Evolutionary conservation across 2,888 invertebrate genomes (phyloP).

Genomic region (Habroteleia sp.): DNA sequence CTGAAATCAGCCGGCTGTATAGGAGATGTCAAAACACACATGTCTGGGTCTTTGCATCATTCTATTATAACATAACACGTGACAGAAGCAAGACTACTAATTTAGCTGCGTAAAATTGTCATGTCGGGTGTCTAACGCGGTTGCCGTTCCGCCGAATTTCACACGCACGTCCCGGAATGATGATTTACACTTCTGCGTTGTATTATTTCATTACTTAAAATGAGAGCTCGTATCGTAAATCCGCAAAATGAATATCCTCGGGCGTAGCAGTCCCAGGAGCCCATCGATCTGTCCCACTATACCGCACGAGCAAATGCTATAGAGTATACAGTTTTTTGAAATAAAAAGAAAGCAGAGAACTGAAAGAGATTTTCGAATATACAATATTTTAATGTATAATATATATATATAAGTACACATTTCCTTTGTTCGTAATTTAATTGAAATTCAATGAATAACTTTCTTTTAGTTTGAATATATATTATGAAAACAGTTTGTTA

Average conservation of each 20-base stretch:
- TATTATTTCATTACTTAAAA: conserved; percentile 56
- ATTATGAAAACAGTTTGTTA: too few relatives aligned
- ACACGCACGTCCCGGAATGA: conserved; percentile 42
- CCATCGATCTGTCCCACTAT: conserved; percentile 35
- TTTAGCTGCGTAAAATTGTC: conserved; percentile 37
- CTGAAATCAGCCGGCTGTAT: conserved; percentile 17
- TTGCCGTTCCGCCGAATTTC: conserved; percentile 19
- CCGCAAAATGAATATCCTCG: conserved; percentile 50
- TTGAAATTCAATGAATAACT: too few relatives aligned
- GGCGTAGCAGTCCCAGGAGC: conserved; percentile 40
- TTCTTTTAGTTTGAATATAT: too few relatives aligned
- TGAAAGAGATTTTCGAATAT: too few relatives aligned
- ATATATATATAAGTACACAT: too few relatives aligned
- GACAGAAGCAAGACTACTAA: conserved; percentile 43
- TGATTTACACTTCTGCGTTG: conserved; percentile 44
- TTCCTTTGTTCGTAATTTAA: too few relatives aligned
- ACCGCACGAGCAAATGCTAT: conserved; percentile 6
- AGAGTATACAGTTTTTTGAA: conserved; percentile 4
- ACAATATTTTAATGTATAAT: too few relatives aligned
- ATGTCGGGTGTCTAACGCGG: conserved; percentile 9
- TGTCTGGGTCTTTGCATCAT: conserved; percentile 21
- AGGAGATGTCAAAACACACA: conserved; percentile 34
- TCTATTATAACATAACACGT: conserved; percentile 29
- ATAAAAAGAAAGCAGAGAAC: conserved; percentile 21
- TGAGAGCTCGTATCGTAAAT: conserved; percentile 58